A percentile compares a stretch with the other conserved stretches of the same genome.
These are phyloP conservation scores for Euura lappo DNA, from an alignment of 1,140 invertebrate species.

Conservation along the genomic window DNA sequence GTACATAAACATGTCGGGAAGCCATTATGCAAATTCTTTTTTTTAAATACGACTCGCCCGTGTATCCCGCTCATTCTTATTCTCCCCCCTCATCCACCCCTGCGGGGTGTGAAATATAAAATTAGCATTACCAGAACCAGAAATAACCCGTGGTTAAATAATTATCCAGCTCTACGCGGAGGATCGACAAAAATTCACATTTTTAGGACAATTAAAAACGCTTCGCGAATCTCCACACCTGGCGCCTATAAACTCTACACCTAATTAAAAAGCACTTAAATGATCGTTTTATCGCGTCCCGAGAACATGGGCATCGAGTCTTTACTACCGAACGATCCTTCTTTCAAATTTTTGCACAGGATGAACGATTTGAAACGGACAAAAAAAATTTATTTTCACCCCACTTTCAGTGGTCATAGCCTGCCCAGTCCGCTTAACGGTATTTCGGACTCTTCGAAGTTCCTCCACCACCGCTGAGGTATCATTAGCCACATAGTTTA, in stretches of 20 bases:
- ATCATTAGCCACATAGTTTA: not conserved
- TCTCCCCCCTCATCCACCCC: slow-evolving; percentile 7
- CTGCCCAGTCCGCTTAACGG: not conserved
- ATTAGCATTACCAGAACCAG: slow-evolving; percentile 41
- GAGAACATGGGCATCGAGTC: too few species aligned
- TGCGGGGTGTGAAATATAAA: slow-evolving; percentile 51
- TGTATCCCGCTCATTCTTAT: slow-evolving; percentile 34
- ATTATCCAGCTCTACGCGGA: slow-evolving; percentile 24
- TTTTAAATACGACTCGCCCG: slow-evolving; percentile 55
- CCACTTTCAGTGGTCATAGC: not conserved
- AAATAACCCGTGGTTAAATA: not conserved
- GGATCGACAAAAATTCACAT: slow-evolving; percentile 55
- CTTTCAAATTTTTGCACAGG: too few species aligned
- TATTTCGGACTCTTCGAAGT: not conserved
- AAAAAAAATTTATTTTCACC: too few species aligned
- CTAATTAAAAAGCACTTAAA: slow-evolving; percentile 2
- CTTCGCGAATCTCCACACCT: not conserved
- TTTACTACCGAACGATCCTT: too few species aligned
- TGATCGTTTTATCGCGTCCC: too few species aligned
- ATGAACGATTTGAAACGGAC: not conserved
- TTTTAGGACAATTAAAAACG: slow-evolving; percentile 15
- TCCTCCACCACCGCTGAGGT: not conserved
- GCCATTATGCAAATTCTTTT: slow-evolving; percentile 53
- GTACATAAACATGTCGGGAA: slow-evolving; percentile 57
- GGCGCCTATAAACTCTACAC: not conserved